Evolutionary conservation across 2,797 vertebrate species (phyloP).

Genomic region (Acipenser oxyrinchus): DNA sequence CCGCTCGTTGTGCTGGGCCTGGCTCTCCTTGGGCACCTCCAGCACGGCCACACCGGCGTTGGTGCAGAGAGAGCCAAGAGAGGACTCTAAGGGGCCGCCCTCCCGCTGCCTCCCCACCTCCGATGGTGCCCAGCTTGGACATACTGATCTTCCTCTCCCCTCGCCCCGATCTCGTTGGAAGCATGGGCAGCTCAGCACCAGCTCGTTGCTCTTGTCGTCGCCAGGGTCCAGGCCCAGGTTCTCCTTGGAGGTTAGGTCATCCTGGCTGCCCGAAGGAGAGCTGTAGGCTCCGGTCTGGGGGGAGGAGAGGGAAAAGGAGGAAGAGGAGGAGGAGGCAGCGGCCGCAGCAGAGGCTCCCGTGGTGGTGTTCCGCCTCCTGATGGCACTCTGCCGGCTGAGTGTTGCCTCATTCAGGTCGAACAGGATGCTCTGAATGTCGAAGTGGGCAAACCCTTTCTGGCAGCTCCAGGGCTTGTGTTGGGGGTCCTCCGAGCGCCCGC

Average conservation of each 20-base stretch:
- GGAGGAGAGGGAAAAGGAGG: slow-evolving; percentile 83
- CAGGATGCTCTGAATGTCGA: slow-evolving; percentile 87
- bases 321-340: slow-evolving; percentile 80
- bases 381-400: slow-evolving; percentile 77
- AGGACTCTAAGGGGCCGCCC: slow-evolving; percentile 74
- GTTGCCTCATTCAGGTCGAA: slow-evolving; percentile 88
- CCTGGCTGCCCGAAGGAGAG: slow-evolving; percentile 89
- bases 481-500: slow-evolving; percentile 70
- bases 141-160: slow-evolving; percentile 71
- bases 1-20: slow-evolving; percentile 73
- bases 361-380: slow-evolving; percentile 85
- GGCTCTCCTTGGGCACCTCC: slow-evolving; percentile 83
- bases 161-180: slow-evolving; percentile 95
- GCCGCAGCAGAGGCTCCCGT: slow-evolving; percentile 91
- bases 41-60: slow-evolving; percentile 90
- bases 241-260: slow-evolving; percentile 85
- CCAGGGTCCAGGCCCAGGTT: slow-evolving; percentile 78
- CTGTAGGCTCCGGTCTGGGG: slow-evolving; percentile 75
- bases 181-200: slow-evolving; percentile 88
- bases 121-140: slow-evolving; percentile 76
- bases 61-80: slow-evolving; percentile 80
- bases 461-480: slow-evolving; percentile 77
- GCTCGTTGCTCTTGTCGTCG: slow-evolving; percentile 87
- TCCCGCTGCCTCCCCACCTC: slow-evolving; percentile 73
- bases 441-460: slow-evolving; percentile 89